Evolutionary conservation across 1,140 invertebrate species (phyloP).

Genomic region (Alviniconcha marisindica): DNA sequence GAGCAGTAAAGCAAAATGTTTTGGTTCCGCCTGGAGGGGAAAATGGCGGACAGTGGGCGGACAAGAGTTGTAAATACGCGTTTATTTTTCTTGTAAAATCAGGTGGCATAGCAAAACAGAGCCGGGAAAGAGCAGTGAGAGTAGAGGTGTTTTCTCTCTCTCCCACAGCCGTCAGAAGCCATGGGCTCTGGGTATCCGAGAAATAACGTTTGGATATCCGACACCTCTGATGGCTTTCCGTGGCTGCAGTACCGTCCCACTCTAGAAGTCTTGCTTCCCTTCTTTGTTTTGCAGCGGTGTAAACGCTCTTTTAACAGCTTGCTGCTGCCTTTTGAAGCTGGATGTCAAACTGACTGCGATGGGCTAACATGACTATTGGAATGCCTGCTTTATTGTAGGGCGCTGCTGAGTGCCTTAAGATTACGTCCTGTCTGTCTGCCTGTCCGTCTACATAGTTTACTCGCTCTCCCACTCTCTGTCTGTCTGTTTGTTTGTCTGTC

Average conservation of each 20-base stretch:
- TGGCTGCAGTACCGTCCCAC: too few relatives aligned
- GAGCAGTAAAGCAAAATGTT: constrained; percentile 18
- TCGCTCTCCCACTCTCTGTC: too few relatives aligned
- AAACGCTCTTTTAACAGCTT: too few relatives aligned
- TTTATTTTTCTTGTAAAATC: constrained; percentile 37
- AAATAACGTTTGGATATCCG: constrained; percentile 29
- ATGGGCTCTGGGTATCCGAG: background rate
- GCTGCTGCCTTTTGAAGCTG: background rate
- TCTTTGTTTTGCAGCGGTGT: too few relatives aligned
- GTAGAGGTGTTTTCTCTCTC: background rate
- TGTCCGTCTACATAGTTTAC: background rate
- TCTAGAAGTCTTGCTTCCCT: too few relatives aligned
- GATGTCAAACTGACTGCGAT: too few relatives aligned
- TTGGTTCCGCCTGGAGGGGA: background rate
- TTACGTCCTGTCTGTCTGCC: too few relatives aligned
- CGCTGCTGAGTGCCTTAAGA: too few relatives aligned
- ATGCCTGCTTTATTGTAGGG: too few relatives aligned
- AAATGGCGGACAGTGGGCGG: constrained; percentile 17
- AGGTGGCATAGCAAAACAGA: constrained; percentile 27
- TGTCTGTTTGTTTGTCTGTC: too few relatives aligned
- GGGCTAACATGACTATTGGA: too few relatives aligned
- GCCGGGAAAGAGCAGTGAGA: background rate
- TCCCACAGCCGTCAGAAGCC: background rate
- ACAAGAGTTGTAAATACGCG: constrained; percentile 31
- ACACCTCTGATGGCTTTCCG: constrained; percentile 14